These are phyloP conservation scores for Channallabes apus DNA, from an alignment of 2,797 vertebrate genomes.

Conservation along the genomic window DNA sequence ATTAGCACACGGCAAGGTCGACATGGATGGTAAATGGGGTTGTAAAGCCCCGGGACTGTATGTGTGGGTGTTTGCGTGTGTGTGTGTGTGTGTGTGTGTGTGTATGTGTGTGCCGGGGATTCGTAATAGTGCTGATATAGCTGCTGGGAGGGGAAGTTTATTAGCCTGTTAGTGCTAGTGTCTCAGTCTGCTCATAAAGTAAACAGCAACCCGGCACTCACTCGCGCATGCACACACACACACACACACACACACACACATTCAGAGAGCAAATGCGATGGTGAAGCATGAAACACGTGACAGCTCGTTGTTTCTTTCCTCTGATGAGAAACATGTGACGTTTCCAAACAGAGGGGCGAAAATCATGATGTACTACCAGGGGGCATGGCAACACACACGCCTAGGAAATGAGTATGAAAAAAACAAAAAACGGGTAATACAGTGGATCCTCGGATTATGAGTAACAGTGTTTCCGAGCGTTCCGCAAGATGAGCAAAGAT, in stretches of 20 bases:
- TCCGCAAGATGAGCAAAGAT: too few species aligned
- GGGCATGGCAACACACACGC: not conserved
- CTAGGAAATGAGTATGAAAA: not conserved
- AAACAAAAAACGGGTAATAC: not conserved
- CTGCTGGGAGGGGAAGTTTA: slow-evolving; percentile 60
- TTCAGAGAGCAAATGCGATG: not conserved
- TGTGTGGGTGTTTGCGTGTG: slow-evolving; percentile 9
- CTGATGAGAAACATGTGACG: slow-evolving; percentile 15
- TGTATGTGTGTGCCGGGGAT: slow-evolving; percentile 11
- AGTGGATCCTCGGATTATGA: too few species aligned
- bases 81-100: not conserved
- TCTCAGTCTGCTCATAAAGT: slow-evolving; percentile 57
- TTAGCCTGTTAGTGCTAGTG: slow-evolving; percentile 59
- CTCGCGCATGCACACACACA: not conserved
- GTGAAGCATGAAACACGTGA: not conserved
- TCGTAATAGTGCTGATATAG: slow-evolving; percentile 40
- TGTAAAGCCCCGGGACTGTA: slow-evolving; percentile 25
- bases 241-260: not conserved
- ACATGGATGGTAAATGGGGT: slow-evolving; percentile 7
- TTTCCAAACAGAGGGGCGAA: not conserved
- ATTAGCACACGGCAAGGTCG: not conserved
- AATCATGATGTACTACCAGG: slow-evolving; percentile 5
- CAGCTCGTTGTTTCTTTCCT: not conserved
- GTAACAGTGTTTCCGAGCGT: too few species aligned
- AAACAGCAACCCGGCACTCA: slow-evolving; percentile 32